A percentile compares a stretch with the other conserved stretches of the same genome.
These are phyloP conservation scores for Microplitis manilae DNA, from an alignment of 2,888 invertebrate genomes.

Conservation along the genomic window DNA sequence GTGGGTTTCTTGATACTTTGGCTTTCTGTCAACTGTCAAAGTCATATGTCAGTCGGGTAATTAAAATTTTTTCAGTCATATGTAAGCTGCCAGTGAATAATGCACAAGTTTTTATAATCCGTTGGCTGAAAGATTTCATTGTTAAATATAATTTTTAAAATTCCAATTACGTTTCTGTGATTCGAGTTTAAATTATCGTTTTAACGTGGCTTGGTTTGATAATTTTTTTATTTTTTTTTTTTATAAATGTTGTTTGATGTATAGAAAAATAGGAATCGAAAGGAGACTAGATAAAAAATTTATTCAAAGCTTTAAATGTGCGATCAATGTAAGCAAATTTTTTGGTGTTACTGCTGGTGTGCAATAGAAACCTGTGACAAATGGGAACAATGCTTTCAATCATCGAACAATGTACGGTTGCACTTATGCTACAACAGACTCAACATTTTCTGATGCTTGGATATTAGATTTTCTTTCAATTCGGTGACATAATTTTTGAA, in stretches of 20 bases:
- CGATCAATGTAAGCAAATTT: background rate
- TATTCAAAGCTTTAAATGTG: background rate
- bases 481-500: too few relatives aligned
- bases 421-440: conserved; percentile 8
- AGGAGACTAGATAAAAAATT: background rate
- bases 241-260: too few relatives aligned
- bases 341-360: background rate
- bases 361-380: background rate
- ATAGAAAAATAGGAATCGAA: too few relatives aligned
- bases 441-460: background rate
- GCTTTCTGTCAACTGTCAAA: background rate
- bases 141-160: too few relatives aligned
- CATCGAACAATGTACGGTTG: conserved; percentile 26
- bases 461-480: too few relatives aligned
- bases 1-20: background rate
- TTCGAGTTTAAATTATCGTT: too few relatives aligned
- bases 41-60: background rate
- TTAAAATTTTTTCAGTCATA: background rate
- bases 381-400: conserved; percentile 25
- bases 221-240: too few relatives aligned
- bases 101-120: too few relatives aligned
- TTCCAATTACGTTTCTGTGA: too few relatives aligned
- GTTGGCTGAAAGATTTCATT: too few relatives aligned
- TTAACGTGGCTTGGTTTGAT: too few relatives aligned
- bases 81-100: background rate